A percentile compares a stretch with the other conserved stretches of the same genome.
Evolutionary conservation across 2,797 vertebrate genomes (phyloP).

Genomic region (Gorsachius magnificus): DNA sequence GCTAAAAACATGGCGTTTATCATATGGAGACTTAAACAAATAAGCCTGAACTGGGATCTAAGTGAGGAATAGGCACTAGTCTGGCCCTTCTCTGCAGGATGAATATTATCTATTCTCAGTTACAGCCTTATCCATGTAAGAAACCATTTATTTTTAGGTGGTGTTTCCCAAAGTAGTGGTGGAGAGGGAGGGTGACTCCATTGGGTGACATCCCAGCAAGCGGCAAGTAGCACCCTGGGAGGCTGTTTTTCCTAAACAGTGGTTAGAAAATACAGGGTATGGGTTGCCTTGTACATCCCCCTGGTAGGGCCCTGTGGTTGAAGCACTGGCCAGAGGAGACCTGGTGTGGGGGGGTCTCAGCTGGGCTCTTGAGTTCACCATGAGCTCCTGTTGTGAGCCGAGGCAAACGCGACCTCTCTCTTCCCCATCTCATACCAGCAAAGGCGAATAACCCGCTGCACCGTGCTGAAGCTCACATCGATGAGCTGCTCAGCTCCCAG

Average conservation of each 20-base stretch:
- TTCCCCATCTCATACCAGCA: background rate
- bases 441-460: background rate
- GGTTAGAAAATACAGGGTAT: background rate
- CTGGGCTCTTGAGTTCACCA: background rate
- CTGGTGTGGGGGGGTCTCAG: background rate
- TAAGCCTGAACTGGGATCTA: background rate
- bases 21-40: background rate
- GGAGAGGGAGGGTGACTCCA: background rate
- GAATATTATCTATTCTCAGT: background rate
- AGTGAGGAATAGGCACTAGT: background rate
- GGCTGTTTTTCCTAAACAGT: background rate
- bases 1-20: background rate
- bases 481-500: background rate
- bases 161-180: background rate
- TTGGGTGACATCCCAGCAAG: background rate
- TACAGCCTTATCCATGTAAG: background rate
- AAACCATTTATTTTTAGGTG: background rate
- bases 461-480: background rate
- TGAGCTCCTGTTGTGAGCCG: background rate
- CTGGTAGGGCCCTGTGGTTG: background rate
- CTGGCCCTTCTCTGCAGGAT: background rate
- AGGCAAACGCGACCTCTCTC: background rate
- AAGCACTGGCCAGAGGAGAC: background rate
- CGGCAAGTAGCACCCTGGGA: background rate
- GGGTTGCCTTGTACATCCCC: background rate